These are phyloP conservation scores for Procambarus virginalis DNA, from an alignment of 1,140 invertebrate genomes.

Conservation along the genomic window DNA sequence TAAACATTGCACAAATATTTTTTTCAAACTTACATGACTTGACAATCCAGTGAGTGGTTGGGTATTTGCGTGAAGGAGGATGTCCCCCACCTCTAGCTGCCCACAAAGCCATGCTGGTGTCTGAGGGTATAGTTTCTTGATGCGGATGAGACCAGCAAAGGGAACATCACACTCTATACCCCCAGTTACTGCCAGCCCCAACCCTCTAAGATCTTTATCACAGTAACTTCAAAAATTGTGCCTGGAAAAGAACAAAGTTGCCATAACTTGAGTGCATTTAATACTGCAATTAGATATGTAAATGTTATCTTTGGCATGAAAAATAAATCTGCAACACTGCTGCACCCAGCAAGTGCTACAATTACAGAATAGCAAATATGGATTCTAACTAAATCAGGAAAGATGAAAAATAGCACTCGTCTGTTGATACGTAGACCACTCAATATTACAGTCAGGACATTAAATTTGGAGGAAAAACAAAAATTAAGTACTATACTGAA, in stretches of 20 bases:
- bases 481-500: no score
- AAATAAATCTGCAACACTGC: no score
- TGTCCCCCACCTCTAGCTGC: constrained; percentile 83
- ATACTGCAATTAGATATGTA: no score
- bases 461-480: no score
- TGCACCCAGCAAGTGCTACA: no score
- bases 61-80: constrained; percentile 87
- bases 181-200: constrained; percentile 78
- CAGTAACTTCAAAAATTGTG: constrained; percentile 84
- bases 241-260: constrained; percentile 77
- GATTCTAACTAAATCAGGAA: no score
- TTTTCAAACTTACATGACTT: constrained; percentile 82
- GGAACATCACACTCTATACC: constrained; percentile 78
- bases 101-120: constrained; percentile 88
- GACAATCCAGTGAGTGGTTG: constrained; percentile 85
- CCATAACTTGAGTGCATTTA: background rate
- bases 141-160: constrained; percentile 82
- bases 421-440: no score
- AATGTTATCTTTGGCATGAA: no score
- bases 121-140: constrained; percentile 86
- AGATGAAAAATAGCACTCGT: no score
- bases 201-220: constrained; percentile 84
- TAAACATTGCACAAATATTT: no score
- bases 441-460: no score
- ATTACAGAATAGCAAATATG: no score